These are phyloP conservation scores for Chloropsis hardwickii DNA, from an alignment of 2,113 vertebrate species.

Conservation along the genomic window DNA sequence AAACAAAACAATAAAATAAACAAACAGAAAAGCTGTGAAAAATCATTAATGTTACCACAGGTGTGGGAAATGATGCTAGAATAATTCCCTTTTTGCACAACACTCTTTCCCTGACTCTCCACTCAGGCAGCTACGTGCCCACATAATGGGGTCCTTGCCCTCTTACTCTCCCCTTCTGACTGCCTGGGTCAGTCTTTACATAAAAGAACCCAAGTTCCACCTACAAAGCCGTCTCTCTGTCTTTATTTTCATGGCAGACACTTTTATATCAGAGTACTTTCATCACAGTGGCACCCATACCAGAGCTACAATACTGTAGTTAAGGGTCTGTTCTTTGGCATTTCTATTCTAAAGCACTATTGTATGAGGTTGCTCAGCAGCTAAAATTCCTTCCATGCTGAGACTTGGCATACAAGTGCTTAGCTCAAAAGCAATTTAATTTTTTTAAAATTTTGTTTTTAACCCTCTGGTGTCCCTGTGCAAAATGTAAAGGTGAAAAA, in stretches of 20 bases:
- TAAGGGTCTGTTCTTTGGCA: slow-evolving; percentile 69
- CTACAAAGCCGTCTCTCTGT: slow-evolving; percentile 68
- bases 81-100: slow-evolving; percentile 38
- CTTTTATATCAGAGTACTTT: slow-evolving; percentile 72
- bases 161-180: slow-evolving; percentile 63
- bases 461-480: neutral
- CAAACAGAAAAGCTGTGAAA: slow-evolving; percentile 1
- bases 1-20: neutral
- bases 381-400: slow-evolving; percentile 71
- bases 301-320: slow-evolving; percentile 70
- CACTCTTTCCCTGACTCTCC: slow-evolving; percentile 28
- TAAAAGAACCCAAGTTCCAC: slow-evolving; percentile 68
- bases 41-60: slow-evolving; percentile 43
- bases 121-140: slow-evolving; percentile 42
- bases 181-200: slow-evolving; percentile 64
- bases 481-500: slow-evolving; percentile 9
- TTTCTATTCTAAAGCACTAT: slow-evolving; percentile 69
- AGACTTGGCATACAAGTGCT: slow-evolving; percentile 65
- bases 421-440: slow-evolving; percentile 62
- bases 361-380: slow-evolving; percentile 69
- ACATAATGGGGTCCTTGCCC: slow-evolving; percentile 63
- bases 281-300: slow-evolving; percentile 72
- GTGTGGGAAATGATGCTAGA: slow-evolving; percentile 58
- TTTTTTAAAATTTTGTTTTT: slow-evolving; percentile 52
- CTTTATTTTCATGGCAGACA: slow-evolving; percentile 71